Evolutionary conservation across 1,140 invertebrate species (phyloP).

Genomic region (Pomacea maculata): DNA sequence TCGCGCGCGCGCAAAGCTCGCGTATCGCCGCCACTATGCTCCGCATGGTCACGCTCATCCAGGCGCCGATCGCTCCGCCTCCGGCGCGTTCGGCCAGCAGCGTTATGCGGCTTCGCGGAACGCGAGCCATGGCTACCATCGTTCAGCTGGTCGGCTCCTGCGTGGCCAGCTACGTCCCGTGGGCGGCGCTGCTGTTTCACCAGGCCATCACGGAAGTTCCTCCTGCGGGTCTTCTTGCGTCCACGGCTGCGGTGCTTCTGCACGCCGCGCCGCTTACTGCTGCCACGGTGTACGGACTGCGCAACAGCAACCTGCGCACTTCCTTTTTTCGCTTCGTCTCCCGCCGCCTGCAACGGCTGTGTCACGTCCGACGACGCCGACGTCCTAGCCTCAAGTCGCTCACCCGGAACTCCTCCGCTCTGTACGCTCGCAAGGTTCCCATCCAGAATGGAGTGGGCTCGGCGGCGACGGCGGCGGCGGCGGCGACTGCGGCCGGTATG

Average conservation of each 20-base stretch:
- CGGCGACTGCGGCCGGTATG: slow-evolving; percentile 20
- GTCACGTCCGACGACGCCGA: slow-evolving; percentile 42
- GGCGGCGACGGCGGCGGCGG: background rate
- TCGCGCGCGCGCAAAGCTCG: slow-evolving; percentile 53
- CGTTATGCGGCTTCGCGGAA: slow-evolving; percentile 44
- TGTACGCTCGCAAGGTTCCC: slow-evolving; percentile 19
- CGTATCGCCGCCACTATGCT: slow-evolving; percentile 56
- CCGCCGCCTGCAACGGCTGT: slow-evolving; percentile 40
- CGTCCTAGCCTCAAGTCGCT: slow-evolving; percentile 46
- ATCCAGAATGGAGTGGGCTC: slow-evolving; percentile 22
- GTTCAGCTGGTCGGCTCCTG: slow-evolving; percentile 54
- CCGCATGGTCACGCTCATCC: slow-evolving; percentile 54
- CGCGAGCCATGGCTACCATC: slow-evolving; percentile 53
- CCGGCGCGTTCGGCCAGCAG: slow-evolving; percentile 28
- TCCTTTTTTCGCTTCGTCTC: slow-evolving; percentile 47
- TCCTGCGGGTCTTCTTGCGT: slow-evolving; percentile 33
- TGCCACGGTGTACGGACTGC: slow-evolving; percentile 49
- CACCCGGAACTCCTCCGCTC: slow-evolving; percentile 26
- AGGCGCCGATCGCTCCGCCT: slow-evolving; percentile 48
- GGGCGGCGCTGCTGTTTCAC: slow-evolving; percentile 42
- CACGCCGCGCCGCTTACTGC: slow-evolving; percentile 51
- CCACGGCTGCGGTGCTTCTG: slow-evolving; percentile 46
- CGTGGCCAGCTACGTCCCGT: slow-evolving; percentile 51
- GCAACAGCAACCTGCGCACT: slow-evolving; percentile 50
- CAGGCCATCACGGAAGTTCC: slow-evolving; percentile 28